A percentile compares a stretch with the other conserved stretches of the same genome.
Evolutionary conservation across 1,140 invertebrate genomes (phyloP).

Genomic region (Drosophila azteca): DNA sequence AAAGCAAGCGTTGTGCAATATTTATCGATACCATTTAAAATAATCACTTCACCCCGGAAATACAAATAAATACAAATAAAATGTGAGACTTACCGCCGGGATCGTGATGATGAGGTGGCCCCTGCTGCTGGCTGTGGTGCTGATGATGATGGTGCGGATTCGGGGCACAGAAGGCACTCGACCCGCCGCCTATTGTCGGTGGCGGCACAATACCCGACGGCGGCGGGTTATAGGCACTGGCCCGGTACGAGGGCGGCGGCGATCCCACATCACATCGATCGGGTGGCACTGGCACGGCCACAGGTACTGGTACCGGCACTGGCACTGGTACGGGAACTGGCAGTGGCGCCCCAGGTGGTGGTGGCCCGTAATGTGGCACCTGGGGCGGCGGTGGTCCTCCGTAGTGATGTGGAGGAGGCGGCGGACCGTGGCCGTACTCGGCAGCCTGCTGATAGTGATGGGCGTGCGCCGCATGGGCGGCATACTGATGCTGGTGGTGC

Average conservation of each 20-base stretch:
- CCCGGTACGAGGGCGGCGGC: conserved; percentile 76
- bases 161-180: conserved; percentile 79
- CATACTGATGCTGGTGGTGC: conserved; percentile 72
- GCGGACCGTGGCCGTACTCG: conserved; percentile 59
- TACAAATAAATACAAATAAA: background rate
- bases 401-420: conserved; percentile 55
- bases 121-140: conserved; percentile 56
- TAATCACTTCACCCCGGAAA: too few relatives aligned
- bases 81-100: conserved; percentile 67
- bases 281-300: conserved; percentile 45
- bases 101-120: conserved; percentile 74
- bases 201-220: conserved; percentile 47
- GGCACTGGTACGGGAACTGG: conserved; percentile 26
- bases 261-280: conserved; percentile 77
- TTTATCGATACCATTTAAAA: too few relatives aligned
- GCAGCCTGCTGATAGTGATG: conserved; percentile 73
- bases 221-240: conserved; percentile 65
- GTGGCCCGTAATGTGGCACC: conserved; percentile 24
- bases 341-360: conserved; percentile 42
- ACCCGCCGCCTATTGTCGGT: conserved; percentile 66
- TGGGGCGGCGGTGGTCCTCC: conserved; percentile 48
- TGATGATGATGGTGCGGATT: conserved; percentile 76
- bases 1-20: too few relatives aligned
- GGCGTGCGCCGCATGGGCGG: conserved; percentile 56
- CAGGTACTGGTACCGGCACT: conserved; percentile 17